Conservation (phyloP, 2,888 invertebrate genomes). For the Lepidochrysops patricia region DNA sequence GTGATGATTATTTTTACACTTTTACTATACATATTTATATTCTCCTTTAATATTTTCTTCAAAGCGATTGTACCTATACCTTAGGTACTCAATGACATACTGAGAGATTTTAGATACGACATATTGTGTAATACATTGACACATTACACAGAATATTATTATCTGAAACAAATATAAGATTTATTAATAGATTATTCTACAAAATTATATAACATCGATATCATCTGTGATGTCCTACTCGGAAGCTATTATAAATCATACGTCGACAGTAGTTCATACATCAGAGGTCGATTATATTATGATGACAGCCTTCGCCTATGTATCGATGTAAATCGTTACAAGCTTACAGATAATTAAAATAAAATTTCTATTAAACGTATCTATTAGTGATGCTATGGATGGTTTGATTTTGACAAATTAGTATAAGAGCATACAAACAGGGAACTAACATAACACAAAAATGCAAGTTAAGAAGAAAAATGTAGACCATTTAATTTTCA, state of each 20-base stretch:
- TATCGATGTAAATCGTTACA: constrained; percentile 14
- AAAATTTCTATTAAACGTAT: constrained; percentile 48
- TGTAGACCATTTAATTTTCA: too few relatives aligned
- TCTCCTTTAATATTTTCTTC: too few relatives aligned
- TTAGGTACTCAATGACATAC: too few relatives aligned
- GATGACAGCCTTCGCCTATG: constrained; percentile 41
- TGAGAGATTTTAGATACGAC: too few relatives aligned
- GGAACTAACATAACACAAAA: not conserved
- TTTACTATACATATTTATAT: too few relatives aligned
- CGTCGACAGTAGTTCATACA: constrained; percentile 64
- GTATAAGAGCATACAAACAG: not conserved
- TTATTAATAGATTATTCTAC: not conserved
- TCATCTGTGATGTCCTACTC: constrained; percentile 57
- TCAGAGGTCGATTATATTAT: constrained; percentile 62
- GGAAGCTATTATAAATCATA: constrained; percentile 71
- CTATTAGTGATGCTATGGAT: constrained; percentile 28
- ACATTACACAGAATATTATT: too few relatives aligned
- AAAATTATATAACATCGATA: not conserved
- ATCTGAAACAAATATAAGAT: not conserved
- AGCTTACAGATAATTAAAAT: constrained; percentile 43
- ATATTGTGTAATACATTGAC: too few relatives aligned
- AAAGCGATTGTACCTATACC: too few relatives aligned
- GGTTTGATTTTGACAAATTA: not conserved
- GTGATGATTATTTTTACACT: too few relatives aligned
- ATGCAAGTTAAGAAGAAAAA: not conserved